Evolutionary conservation across 2,888 invertebrate species (phyloP).

Genomic region (Spodoptera exigua): DNA sequence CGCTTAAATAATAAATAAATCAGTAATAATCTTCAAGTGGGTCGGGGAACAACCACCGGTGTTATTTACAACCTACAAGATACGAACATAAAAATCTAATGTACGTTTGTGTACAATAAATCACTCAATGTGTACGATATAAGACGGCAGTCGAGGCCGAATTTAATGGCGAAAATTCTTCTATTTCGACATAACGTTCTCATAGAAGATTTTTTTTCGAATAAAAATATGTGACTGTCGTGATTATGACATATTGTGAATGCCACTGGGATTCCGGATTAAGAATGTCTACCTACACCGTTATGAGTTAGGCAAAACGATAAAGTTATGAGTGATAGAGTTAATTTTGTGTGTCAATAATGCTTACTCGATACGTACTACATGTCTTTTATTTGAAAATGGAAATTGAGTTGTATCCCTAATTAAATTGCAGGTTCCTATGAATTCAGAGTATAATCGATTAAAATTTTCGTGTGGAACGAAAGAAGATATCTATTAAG

Average conservation of each 20-base stretch:
- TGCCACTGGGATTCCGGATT: constrained; percentile 18
- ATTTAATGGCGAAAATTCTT: constrained; percentile 79
- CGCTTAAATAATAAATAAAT: constrained; percentile 84
- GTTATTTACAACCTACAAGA: constrained; percentile 84
- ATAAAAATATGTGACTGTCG: constrained; percentile 61
- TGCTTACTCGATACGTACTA: too few species aligned
- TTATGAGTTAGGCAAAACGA: constrained; percentile 21
- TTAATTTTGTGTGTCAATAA: neutral
- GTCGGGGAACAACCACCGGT: constrained; percentile 67
- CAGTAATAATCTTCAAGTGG: constrained; percentile 76
- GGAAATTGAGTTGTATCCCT: too few species aligned
- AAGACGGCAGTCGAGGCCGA: constrained; percentile 59
- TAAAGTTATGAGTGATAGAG: constrained; percentile 41
- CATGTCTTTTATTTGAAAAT: too few species aligned
- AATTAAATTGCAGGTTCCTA: too few species aligned
- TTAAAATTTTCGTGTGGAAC: too few species aligned
- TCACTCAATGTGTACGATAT: constrained; percentile 66
- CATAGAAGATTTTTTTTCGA: constrained; percentile 64
- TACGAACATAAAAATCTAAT: constrained; percentile 84
- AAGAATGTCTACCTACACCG: constrained; percentile 17
- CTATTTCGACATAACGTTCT: constrained; percentile 79
- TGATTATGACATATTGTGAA: constrained; percentile 69
- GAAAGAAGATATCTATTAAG: too few species aligned
- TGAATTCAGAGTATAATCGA: too few species aligned
- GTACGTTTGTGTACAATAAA: constrained; percentile 78